phyloP scores from a whole-genome alignment of 2,888 invertebrate genomes.

The Smittia aterrima region DNA sequence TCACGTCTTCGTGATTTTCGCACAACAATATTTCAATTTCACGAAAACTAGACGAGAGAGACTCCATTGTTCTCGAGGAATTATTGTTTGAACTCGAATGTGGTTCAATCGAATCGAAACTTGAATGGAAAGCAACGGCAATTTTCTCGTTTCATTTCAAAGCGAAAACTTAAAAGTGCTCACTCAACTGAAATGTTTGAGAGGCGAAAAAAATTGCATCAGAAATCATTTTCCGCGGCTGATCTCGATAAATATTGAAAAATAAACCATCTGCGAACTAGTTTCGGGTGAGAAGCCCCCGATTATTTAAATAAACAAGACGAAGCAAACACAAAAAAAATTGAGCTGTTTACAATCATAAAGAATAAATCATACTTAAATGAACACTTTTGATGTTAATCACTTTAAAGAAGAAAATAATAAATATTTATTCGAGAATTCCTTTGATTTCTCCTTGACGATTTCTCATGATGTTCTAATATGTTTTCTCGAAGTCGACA shows the following conservation, averaged over 20 bases:
- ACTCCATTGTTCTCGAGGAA: too few species aligned
- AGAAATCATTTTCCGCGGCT: too few species aligned
- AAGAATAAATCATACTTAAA: conserved; percentile 35
- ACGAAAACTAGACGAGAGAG: too few species aligned
- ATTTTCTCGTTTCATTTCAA: background rate
- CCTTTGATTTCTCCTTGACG: background rate
- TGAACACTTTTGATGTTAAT: conserved; percentile 39
- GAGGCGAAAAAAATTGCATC: background rate
- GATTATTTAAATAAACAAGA: background rate
- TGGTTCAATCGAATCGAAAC: too few species aligned
- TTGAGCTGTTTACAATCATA: conserved; percentile 28
- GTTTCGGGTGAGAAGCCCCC: background rate
- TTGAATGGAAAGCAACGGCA: too few species aligned
- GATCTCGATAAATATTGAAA: too few species aligned
- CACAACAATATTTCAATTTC: too few species aligned
- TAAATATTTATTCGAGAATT: conserved; percentile 33
- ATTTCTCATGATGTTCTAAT: too few species aligned
- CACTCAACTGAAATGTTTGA: conserved; percentile 18
- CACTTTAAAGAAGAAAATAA: conserved; percentile 30
- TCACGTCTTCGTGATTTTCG: too few species aligned
- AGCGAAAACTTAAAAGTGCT: conserved; percentile 15
- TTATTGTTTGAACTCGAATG: too few species aligned
- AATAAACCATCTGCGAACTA: background rate
- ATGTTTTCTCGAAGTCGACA: conserved; percentile 5
- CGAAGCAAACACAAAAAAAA: background rate